These are phyloP conservation scores for Nephrotoma flavescens DNA, from an alignment of 2,888 invertebrate genomes.

Conservation along the genomic window DNA sequence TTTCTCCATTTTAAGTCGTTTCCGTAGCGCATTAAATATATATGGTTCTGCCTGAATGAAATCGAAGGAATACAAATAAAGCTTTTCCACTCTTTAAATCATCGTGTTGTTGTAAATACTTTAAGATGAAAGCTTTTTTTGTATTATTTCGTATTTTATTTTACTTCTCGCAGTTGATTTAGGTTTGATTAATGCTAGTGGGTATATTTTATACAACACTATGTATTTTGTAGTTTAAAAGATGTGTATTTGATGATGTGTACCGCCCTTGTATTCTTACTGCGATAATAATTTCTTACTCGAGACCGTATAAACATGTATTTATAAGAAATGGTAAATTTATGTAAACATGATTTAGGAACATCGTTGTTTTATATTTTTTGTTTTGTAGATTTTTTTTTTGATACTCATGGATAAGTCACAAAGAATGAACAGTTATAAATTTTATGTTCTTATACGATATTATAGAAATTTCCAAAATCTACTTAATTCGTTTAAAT, in stretches of 20 bases:
- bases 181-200: neutral
- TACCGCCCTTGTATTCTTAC: neutral
- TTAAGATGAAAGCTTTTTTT: neutral
- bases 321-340: neutral
- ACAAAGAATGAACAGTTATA: too few species aligned
- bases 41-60: neutral
- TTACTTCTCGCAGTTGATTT: neutral
- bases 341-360: neutral
- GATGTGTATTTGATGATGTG: neutral
- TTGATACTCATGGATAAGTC: too few species aligned
- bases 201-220: neutral
- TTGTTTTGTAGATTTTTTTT: neutral
- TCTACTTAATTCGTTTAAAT: too few species aligned
- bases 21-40: neutral
- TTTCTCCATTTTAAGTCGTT: neutral
- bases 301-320: neutral
- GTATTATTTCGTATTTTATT: neutral
- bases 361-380: neutral
- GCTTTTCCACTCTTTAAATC: neutral
- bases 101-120: neutral
- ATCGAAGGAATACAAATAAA: neutral
- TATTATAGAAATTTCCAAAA: too few species aligned
- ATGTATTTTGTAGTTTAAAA: neutral
- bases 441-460: too few species aligned
- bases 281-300: neutral